These are phyloP conservation scores for Aphis gossypii DNA, from an alignment of 1,140 invertebrate genomes.

Conservation along the genomic window DNA sequence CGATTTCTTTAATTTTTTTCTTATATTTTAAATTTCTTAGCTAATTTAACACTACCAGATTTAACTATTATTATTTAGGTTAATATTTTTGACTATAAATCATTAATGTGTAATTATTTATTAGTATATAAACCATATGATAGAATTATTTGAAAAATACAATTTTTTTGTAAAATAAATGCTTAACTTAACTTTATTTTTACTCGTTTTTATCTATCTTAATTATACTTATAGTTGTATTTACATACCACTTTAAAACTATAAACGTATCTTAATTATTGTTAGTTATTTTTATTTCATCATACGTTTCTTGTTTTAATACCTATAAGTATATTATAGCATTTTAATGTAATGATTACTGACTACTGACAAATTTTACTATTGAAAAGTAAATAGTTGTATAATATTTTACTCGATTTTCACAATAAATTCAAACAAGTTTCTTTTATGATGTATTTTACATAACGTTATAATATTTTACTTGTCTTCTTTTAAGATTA, in stretches of 20 bases:
- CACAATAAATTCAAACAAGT: conserved; percentile 38
- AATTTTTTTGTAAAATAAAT: background rate
- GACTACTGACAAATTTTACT: conserved; percentile 18
- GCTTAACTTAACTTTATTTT: background rate
- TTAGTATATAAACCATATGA: too few relatives aligned
- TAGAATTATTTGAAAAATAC: background rate
- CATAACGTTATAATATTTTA: conserved; percentile 27
- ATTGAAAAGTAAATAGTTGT: conserved; percentile 26
- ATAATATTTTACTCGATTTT: conserved; percentile 38
- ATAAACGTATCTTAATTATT: conserved; percentile 19
- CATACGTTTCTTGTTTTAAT: conserved; percentile 17
- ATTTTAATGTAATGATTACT: conserved; percentile 13
- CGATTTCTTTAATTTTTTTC: background rate
- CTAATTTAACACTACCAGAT: background rate
- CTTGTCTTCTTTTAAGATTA: background rate
- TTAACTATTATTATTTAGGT: background rate
- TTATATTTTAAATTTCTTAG: background rate
- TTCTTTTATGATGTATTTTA: conserved; percentile 40
- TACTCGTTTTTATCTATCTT: background rate
- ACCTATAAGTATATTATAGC: background rate
- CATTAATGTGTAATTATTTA: background rate
- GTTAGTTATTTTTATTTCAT: conserved; percentile 2
- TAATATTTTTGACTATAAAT: background rate
- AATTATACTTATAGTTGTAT: background rate
- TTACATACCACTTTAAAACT: background rate